Evolutionary conservation across 2,113 vertebrate genomes (phyloP).

Genomic region (Percina caprodes): DNA sequence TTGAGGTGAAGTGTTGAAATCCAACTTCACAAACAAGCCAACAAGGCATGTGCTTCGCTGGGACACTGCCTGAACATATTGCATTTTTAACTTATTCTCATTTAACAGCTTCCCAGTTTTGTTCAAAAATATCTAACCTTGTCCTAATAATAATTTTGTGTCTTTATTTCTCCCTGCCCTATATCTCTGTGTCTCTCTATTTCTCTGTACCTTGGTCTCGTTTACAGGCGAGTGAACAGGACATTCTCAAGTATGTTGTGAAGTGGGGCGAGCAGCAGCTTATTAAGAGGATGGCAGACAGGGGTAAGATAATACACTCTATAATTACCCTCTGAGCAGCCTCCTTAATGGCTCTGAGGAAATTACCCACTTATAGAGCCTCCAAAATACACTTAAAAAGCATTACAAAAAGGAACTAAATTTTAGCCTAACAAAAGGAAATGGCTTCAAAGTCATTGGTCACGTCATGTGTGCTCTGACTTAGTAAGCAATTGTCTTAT

Average conservation of each 20-base stretch:
- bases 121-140: conserved; percentile 50
- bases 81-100: conserved; percentile 36
- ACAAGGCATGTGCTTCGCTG: conserved; percentile 13
- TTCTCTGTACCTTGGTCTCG: conserved; percentile 59
- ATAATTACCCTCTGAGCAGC: conserved; percentile 77
- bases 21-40: conserved; percentile 52
- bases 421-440: conserved; percentile 35
- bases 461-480: conserved; percentile 18
- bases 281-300: conserved; percentile 99
- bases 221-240: conserved; percentile 97
- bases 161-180: conserved; percentile 5
- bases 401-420: conserved; percentile 40
- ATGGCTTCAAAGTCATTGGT: conserved; percentile 16
- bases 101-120: conserved; percentile 47
- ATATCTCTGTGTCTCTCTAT: conserved; percentile 12
- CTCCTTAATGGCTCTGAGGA: conserved; percentile 73
- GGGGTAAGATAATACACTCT: conserved; percentile 90
- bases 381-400: conserved; percentile 66
- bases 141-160: conserved; percentile 58
- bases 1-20: conserved; percentile 65
- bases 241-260: conserved; percentile 97
- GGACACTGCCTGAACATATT: conserved; percentile 40
- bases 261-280: conserved; percentile 99
- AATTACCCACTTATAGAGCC: conserved; percentile 68
- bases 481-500: conserved; percentile 8